Evolutionary conservation across 1,140 invertebrate genomes (phyloP), one percentile per base, ranked within the genome.

Genomic region (Batillaria attramentaria): DNA sequence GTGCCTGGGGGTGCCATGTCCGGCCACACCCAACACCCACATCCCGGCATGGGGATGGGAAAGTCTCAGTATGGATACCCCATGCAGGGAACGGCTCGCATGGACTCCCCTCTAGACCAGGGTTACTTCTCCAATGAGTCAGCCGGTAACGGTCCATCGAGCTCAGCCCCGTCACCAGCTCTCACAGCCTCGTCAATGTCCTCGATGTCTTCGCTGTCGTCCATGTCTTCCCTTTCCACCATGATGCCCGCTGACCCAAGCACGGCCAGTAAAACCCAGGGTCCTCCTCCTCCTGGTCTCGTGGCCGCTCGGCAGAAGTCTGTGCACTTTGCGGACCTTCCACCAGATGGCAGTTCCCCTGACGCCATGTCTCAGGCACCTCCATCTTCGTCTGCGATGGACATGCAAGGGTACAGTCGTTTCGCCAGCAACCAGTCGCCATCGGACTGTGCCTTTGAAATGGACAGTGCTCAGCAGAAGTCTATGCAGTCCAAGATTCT

Each of bases 41-140:
- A 65, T 42, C 72, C 65, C 24, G 28, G 57, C 76, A 77, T 80
- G 76, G 28, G 78, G 60, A 79, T 72, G 28, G 60, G 72, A 6
- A 79, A 82, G 46, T 72, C 62, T 31, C 73, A 74, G 20, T 74
- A 81, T 78, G 66, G 80, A 70, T 78, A 81, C 65, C 42, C 78
- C 76, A 81, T 70, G 37, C 70, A 69, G 33, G 82, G 79, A 66
- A 68, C 41, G 35, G 78, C 62, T 62, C 84, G 72, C 54, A 81
- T 83, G 78, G 84, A 81, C 62, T 75, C 84, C 43, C 80, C 88
- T 35, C 81, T 88, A 35, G 86, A 88, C 73, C 84, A 86, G 73
- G 88, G 87, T 54, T 89, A 89, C 76, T 89, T 84, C 77, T 86
- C 85, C 42, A 83, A 82, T 54, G 88, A 89, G 70, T 84, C 88